Evolutionary conservation across 2,113 vertebrate species (phyloP).

Genomic region (Hippocampus barbouri): DNA sequence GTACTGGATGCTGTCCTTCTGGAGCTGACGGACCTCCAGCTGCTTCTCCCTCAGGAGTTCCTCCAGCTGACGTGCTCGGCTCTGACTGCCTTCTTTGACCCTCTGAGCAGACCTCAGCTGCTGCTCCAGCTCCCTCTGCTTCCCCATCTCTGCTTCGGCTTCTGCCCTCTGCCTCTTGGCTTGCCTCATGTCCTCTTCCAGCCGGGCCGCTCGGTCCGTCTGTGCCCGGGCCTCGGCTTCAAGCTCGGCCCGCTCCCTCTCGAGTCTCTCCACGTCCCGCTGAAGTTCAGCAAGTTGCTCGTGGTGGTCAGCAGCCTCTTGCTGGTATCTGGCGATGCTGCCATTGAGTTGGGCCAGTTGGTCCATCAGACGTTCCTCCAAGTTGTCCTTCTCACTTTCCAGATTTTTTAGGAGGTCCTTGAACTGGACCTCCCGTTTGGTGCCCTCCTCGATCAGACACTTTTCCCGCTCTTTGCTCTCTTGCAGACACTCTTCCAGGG

Average conservation of each 20-base stretch:
- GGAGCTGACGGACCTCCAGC: constrained; percentile 88
- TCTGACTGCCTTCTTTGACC: constrained; percentile 76
- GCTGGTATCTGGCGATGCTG: constrained; percentile 93
- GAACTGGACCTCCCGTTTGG: constrained; percentile 71
- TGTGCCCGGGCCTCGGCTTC: constrained; percentile 70
- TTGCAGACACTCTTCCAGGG: constrained; percentile 57
- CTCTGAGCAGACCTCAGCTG: constrained; percentile 80
- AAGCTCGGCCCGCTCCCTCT: constrained; percentile 74
- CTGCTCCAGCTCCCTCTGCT: constrained; percentile 81
- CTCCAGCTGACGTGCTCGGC: constrained; percentile 83
- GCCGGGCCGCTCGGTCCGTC: constrained; percentile 66
- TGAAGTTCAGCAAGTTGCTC: constrained; percentile 65
- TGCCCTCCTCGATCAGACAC: constrained; percentile 52
- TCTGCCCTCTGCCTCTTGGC: constrained; percentile 77
- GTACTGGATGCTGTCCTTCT: constrained; percentile 87
- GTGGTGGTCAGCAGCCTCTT: constrained; percentile 80
- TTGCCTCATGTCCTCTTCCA: constrained; percentile 87
- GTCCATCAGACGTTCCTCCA: constrained; percentile 96
- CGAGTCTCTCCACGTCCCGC: constrained; percentile 72
- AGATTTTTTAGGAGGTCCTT: constrained; percentile 71
- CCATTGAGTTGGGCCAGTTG: constrained; percentile 95
- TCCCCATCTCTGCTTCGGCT: constrained; percentile 73
- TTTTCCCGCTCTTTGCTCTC: constrained; percentile 59
- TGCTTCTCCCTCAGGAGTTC: constrained; percentile 93
- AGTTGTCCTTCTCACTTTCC: constrained; percentile 88